Evolutionary conservation across 2,113 vertebrate species (phyloP).

Genomic region (Neodontobutis hainanensis): DNA sequence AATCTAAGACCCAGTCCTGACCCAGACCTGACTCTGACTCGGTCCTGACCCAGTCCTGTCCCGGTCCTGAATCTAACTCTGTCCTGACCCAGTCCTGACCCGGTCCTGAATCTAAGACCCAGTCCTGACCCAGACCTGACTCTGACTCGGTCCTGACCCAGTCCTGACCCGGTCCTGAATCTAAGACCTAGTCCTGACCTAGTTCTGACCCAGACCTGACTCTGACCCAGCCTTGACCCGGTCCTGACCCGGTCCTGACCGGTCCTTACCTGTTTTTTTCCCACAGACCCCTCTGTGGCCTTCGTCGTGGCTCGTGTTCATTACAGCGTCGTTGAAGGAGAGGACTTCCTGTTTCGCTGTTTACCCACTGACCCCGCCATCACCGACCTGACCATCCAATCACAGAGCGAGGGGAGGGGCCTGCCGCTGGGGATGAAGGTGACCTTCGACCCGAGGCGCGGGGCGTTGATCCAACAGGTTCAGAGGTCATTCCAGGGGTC

Average conservation of each 20-base stretch:
- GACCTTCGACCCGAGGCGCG: conserved; percentile 62
- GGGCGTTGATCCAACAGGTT: conserved; percentile 77
- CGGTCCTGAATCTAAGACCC: no score
- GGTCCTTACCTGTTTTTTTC: not conserved
- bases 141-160: not conserved
- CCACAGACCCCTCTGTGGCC: conserved; percentile 12
- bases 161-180: not conserved
- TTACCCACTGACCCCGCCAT: conserved; percentile 62
- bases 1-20: no score
- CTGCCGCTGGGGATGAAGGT: conserved; percentile 60
- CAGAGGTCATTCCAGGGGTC: conserved; percentile 37
- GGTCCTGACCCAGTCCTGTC: no score
- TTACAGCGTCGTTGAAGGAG: conserved; percentile 37
- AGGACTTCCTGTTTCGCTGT: conserved; percentile 64
- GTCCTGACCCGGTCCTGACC: no score
- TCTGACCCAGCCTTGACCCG: not conserved
- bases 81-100: no score
- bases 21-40: no score
- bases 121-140: no score
- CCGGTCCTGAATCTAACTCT: no score
- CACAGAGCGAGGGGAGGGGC: not conserved
- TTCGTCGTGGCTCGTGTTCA: conserved; percentile 43
- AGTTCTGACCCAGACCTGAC: no score
- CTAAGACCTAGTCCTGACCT: not conserved
- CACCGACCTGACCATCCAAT: conserved; percentile 62